Evolutionary conservation across 1,140 invertebrate genomes (phyloP).

Genomic region (Orchestia grillus): DNA sequence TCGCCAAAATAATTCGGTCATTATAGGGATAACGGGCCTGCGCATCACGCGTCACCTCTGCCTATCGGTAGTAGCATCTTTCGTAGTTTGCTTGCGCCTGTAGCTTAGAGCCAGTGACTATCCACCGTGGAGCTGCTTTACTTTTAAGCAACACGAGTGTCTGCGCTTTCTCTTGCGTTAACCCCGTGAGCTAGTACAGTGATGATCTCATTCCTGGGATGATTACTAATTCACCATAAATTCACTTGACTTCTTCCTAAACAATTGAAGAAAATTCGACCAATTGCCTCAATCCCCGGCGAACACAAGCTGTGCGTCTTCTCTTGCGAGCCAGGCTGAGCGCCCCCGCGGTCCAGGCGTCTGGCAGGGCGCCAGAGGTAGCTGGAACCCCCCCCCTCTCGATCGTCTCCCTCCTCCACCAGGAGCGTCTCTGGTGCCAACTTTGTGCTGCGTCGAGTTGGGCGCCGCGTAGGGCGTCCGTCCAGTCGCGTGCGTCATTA

Average conservation of each 20-base stretch:
- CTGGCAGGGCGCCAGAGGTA: conserved; percentile 29
- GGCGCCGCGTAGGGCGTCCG: neutral
- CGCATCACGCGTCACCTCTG: no score
- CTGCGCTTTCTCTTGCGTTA: neutral
- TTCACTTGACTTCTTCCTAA: neutral
- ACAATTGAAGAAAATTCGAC: neutral
- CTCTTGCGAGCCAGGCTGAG: neutral
- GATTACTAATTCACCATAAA: neutral
- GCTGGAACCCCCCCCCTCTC: neutral
- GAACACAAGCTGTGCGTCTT: neutral
- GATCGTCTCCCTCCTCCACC: neutral
- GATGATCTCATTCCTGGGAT: neutral
- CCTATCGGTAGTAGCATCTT: no score
- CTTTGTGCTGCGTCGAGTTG: neutral
- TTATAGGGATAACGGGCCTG: no score
- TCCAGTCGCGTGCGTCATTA: neutral
- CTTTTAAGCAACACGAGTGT: neutral
- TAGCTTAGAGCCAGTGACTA: neutral
- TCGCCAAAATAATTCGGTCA: no score
- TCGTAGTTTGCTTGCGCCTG: neutral
- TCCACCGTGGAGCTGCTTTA: neutral
- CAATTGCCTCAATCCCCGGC: neutral
- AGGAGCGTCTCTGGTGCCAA: neutral
- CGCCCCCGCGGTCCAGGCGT: neutral
- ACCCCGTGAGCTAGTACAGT: neutral